Percentiles rank a stretch among this genome's conserved stretches.
phyloP scores from a whole-genome alignment of 2,797 vertebrate genomes.

The Phrynocephalus forsythii region DNA sequence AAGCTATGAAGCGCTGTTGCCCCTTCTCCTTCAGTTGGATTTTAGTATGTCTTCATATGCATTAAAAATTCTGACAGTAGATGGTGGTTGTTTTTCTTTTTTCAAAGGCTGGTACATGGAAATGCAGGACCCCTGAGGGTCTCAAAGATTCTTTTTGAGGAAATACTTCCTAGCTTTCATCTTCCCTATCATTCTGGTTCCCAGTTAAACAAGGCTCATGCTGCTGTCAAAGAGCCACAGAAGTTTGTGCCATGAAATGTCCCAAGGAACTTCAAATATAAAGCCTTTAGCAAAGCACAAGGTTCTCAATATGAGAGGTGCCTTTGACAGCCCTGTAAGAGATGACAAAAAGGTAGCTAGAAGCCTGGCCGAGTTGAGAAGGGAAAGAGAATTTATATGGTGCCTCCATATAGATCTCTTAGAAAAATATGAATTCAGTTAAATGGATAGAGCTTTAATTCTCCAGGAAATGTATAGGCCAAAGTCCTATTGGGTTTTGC shows the following conservation, averaged over 20 bases:
- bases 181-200: neutral
- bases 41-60: constrained; percentile 16
- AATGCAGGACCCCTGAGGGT: neutral
- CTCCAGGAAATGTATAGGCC: neutral
- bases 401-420: neutral
- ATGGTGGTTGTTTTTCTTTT: neutral
- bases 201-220: neutral
- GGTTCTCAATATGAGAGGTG: neutral
- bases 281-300: neutral
- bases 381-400: neutral
- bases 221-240: neutral
- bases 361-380: neutral
- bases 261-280: neutral
- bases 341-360: neutral
- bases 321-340: neutral
- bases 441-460: neutral
- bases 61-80: constrained; percentile 23
- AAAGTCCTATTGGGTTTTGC: neutral
- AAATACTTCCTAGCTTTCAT: neutral
- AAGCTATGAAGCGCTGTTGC: neutral
- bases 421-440: neutral
- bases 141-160: neutral
- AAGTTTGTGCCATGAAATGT: neutral
- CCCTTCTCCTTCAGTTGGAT: constrained; percentile 40
- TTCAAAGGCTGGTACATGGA: neutral